A percentile compares a stretch with the other conserved stretches of the same genome.
Evolutionary conservation across 2,113 vertebrate species (phyloP).

Genomic region (Centrocercus urophasianus): DNA sequence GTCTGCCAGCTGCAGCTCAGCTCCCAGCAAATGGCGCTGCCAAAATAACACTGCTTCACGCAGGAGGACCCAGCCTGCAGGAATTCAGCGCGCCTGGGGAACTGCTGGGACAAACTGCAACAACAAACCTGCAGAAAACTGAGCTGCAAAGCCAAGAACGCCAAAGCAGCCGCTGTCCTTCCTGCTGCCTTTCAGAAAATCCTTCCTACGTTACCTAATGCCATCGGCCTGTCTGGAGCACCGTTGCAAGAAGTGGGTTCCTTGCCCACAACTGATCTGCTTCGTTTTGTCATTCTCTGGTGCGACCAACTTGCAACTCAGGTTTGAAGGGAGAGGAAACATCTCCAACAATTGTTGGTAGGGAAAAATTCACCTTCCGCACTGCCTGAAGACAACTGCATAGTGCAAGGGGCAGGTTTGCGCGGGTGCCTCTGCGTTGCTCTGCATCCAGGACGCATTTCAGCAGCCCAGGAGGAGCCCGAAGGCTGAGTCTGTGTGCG

Average conservation of each 20-base stretch:
- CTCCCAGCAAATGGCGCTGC: neutral
- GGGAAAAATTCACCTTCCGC: neutral
- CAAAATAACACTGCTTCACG: conserved; percentile 23
- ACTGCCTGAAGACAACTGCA: neutral
- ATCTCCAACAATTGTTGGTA: neutral
- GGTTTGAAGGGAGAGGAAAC: neutral
- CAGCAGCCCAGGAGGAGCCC: neutral
- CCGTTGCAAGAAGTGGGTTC: accelerated
- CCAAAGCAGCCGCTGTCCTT: neutral
- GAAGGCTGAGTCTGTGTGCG: neutral
- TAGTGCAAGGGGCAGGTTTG: neutral
- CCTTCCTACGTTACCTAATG: accelerated
- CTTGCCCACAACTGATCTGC: neutral
- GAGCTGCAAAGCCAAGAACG: neutral
- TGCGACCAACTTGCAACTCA: neutral
- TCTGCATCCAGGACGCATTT: neutral
- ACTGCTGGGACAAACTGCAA: neutral
- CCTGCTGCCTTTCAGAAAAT: neutral
- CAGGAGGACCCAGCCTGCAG: neutral
- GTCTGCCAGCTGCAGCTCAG: neutral
- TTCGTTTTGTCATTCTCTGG: neutral
- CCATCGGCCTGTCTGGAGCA: accelerated
- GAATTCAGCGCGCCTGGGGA: neutral
- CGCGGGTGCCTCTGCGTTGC: neutral
- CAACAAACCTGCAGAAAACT: neutral